Evolutionary conservation across 1,140 invertebrate genomes (phyloP).

Genomic region (Plutomurus gul): DNA sequence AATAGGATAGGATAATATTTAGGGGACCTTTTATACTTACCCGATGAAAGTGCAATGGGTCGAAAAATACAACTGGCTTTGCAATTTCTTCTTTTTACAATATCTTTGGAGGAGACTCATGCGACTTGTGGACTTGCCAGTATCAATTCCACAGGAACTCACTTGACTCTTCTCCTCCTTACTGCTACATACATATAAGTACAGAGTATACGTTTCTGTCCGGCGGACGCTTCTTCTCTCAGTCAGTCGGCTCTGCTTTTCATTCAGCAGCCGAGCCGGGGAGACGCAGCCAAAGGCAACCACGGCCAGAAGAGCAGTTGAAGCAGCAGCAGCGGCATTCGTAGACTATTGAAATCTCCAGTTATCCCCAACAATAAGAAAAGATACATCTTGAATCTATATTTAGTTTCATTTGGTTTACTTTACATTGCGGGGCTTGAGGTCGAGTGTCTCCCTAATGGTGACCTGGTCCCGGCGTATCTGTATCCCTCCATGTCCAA

Average conservation of each 20-base stretch:
- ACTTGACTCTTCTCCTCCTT: background rate
- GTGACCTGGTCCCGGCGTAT: slow-evolving; percentile 18
- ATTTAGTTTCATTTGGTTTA: background rate
- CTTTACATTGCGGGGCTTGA: background rate
- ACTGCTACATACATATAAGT: background rate
- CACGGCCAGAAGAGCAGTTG: too few relatives aligned
- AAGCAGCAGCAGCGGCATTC: too few relatives aligned
- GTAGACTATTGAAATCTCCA: background rate
- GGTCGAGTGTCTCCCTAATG: slow-evolving; percentile 40
- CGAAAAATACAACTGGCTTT: slow-evolving; percentile 42
- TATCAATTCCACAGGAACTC: background rate
- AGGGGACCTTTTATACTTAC: slow-evolving; percentile 39
- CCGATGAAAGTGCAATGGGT: slow-evolving; percentile 43
- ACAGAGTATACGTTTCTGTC: background rate
- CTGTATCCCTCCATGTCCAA: slow-evolving; percentile 23
- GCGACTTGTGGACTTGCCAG: background rate
- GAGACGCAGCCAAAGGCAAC: background rate
- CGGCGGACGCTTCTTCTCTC: too few relatives aligned
- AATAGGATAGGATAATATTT: slow-evolving; percentile 37
- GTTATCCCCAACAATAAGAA: background rate
- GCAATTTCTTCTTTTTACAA: slow-evolving; percentile 36
- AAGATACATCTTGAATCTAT: background rate
- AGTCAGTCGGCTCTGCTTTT: too few relatives aligned
- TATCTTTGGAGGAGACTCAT: background rate
- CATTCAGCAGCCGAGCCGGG: too few relatives aligned